Conservation (phyloP, 2,797 vertebrate genomes). For the Percopsis omiscomaycus region DNA sequence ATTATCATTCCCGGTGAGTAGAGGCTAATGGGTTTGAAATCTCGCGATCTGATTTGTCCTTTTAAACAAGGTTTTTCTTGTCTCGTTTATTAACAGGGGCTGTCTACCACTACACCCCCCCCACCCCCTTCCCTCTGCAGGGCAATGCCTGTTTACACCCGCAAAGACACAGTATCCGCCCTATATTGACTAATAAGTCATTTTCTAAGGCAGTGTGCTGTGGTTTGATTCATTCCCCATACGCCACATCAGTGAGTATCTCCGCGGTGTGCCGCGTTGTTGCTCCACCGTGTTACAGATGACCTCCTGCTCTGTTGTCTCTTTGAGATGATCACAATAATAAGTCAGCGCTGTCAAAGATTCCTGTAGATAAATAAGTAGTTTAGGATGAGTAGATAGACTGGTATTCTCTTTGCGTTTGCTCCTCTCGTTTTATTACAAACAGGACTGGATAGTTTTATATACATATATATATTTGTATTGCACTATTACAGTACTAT, state of each 20-base stretch:
- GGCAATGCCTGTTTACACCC: constrained; percentile 67
- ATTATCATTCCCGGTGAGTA: constrained; percentile 80
- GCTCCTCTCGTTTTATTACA: constrained; percentile 20
- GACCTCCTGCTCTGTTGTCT: constrained; percentile 75
- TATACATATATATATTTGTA: not conserved
- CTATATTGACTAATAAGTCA: constrained; percentile 80
- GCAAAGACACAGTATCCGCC: constrained; percentile 72
- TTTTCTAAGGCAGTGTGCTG: constrained; percentile 70
- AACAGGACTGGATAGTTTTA: constrained; percentile 1
- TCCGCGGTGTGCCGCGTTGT: constrained; percentile 52
- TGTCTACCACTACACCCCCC: constrained; percentile 38
- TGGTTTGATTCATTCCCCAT: constrained; percentile 75
- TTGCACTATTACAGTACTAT: not conserved
- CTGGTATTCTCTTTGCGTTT: constrained; percentile 35
- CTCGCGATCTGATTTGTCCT: constrained; percentile 83
- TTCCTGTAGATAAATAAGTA: constrained; percentile 26
- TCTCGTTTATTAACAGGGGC: constrained; percentile 77
- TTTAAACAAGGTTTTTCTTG: constrained; percentile 82
- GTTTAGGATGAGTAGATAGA: constrained; percentile 54
- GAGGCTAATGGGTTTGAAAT: constrained; percentile 83
- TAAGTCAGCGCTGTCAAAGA: constrained; percentile 71
- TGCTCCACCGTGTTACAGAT: constrained; percentile 69
- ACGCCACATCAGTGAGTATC: constrained; percentile 52
- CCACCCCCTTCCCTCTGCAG: constrained; percentile 34
- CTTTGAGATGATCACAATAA: constrained; percentile 79